Evolutionary conservation across 2,888 invertebrate genomes (phyloP).

Genomic region (Nyleta sp.): DNA sequence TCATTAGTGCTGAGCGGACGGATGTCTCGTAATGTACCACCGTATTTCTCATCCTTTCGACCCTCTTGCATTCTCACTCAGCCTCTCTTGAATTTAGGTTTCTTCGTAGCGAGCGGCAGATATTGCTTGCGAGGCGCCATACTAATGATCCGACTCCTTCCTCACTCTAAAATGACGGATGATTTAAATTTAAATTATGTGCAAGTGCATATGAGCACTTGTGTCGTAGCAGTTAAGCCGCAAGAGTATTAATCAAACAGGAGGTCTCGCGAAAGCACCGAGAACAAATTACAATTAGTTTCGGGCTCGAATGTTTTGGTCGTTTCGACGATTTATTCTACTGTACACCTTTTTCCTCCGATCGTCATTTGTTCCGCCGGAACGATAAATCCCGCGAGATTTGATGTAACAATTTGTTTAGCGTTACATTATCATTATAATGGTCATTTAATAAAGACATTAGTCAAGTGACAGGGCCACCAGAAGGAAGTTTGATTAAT

Average conservation of each 20-base stretch:
- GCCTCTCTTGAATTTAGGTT: conserved; percentile 70
- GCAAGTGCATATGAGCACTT: conserved; percentile 68
- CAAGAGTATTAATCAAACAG: conserved; percentile 62
- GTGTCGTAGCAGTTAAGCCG: conserved; percentile 60
- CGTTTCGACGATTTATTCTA: conserved; percentile 46
- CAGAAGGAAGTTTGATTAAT: conserved; percentile 16
- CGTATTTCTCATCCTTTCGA: conserved; percentile 71
- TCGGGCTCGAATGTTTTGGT: conserved; percentile 42
- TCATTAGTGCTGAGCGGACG: conserved; percentile 78
- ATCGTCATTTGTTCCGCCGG: conserved; percentile 9
- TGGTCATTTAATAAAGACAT: conserved; percentile 25
- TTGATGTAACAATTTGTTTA: conserved; percentile 3
- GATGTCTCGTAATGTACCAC: conserved; percentile 77
- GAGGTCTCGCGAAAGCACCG: conserved; percentile 42
- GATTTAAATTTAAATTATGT: conserved; percentile 67
- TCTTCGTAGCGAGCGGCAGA: conserved; percentile 73
- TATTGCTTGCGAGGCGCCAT: conserved; percentile 71
- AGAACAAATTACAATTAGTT: conserved; percentile 60
- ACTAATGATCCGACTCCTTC: conserved; percentile 65
- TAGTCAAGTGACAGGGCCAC: not conserved
- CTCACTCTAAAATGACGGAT: conserved; percentile 64
- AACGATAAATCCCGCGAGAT: not conserved
- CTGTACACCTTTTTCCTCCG: conserved; percentile 22
- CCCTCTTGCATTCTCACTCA: conserved; percentile 70
- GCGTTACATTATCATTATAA: not conserved